Base-by-base conservation (phyloP, 2,888 invertebrate species). In the Chloroclysta siterata region DNA sequence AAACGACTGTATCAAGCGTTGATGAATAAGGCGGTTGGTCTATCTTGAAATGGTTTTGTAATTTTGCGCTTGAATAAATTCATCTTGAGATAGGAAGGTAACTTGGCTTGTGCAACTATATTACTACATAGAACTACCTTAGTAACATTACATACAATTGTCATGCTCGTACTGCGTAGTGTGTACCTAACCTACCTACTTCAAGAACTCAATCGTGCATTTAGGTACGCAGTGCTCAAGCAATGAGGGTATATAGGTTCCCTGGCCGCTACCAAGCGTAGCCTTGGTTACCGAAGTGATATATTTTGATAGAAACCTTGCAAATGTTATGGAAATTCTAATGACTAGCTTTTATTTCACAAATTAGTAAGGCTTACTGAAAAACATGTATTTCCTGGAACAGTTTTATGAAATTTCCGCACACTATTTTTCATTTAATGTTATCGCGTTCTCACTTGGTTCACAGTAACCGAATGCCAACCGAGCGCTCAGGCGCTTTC, bases 61-160 rank as follows among this genome's bases (percentile, higher is more conserved):
- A 29, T 14, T 22, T 48, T 48, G 29, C n/a, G 14, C 36, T 51
- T 51, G 17, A 46, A 46, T 17, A 46, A 17, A 17, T 17, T 46
- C 46, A 51, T 51, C 48, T 36, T 15, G 51, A 22, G 47, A n/a
- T n/a, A 22, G 11, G 22, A 39, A 11, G 36, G 28, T 48, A 41
- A 28, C 48, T 48, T 33, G 17, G 10, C 39, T 39, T 53, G 17
- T n/a, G 53, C 39, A 53, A 41, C 13, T 28, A 41, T 6, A n/a
- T 14, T 15, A 44, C 14, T 15, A 15, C n/a, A n/a, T n/a, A 22
- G 22, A 22, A 22, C 22, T 22, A 22, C 36, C 36, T 33, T 42
- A 42, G 39, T 8, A 50, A 53, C 22, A 41, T 41, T 41, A 53
- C 17, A 13, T 2, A 8, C 52, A 53, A 39, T 52, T 41, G 53